Conservation (phyloP, 2,888 invertebrate genomes). For the Orthosia incerta region DNA sequence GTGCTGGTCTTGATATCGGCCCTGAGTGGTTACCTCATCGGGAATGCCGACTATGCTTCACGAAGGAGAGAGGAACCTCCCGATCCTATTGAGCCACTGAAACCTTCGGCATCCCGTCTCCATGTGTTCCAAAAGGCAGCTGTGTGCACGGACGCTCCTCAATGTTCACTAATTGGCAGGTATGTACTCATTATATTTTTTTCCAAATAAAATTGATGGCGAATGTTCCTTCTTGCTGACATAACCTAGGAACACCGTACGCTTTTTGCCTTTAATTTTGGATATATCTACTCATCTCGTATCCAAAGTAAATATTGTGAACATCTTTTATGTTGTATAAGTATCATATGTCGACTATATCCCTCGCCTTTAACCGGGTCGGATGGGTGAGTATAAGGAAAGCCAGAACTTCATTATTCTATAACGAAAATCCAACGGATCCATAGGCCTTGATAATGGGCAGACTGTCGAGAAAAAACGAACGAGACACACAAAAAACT, state of each 20-base stretch:
- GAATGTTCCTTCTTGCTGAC: background rate
- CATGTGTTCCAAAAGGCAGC: slow-evolving; percentile 93
- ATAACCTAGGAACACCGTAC: background rate
- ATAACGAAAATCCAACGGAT: background rate
- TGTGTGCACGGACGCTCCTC: slow-evolving; percentile 94
- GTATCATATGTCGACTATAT: too few species aligned
- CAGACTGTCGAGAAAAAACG: too few species aligned
- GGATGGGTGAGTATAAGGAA: background rate
- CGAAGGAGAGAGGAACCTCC: slow-evolving; percentile 88
- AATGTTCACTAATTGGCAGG: slow-evolving; percentile 95
- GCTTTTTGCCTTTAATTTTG: background rate
- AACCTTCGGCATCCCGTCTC: slow-evolving; percentile 93
- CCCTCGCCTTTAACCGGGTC: background rate
- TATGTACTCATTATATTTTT: slow-evolving; percentile 79
- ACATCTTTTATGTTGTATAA: background rate
- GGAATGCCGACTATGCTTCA: slow-evolving; percentile 74
- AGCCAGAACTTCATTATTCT: too few species aligned
- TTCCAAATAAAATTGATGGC: background rate
- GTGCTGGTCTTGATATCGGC: slow-evolving; percentile 80
- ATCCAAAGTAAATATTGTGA: background rate
- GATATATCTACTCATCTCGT: background rate
- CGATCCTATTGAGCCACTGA: slow-evolving; percentile 92
- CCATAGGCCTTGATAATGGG: background rate
- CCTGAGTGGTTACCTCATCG: slow-evolving; percentile 80
- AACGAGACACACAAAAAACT: too few species aligned